These are phyloP conservation scores for Stenurella melanura DNA, from an alignment of 2,888 invertebrate species.

Conservation along the genomic window DNA sequence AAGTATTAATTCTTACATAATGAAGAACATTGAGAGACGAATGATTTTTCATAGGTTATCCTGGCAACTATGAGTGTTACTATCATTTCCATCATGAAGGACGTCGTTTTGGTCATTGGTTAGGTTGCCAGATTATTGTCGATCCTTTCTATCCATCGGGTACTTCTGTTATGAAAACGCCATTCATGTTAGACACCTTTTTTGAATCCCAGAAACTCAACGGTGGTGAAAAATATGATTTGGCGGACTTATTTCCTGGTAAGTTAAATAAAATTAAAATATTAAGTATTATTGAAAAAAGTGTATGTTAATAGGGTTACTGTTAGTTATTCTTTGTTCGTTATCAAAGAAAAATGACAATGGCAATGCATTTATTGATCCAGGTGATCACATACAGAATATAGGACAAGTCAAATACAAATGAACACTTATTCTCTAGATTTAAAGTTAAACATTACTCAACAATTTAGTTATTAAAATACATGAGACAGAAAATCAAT, in stretches of 20 bases:
- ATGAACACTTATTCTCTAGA: too few relatives aligned
- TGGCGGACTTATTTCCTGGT: slow-evolving; percentile 40
- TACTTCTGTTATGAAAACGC: slow-evolving; percentile 58
- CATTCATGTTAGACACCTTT: slow-evolving; percentile 33
- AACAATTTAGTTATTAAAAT: too few relatives aligned
- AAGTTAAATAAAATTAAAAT: too few relatives aligned
- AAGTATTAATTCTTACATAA: slow-evolving; percentile 50
- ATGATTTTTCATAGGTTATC: slow-evolving; percentile 60
- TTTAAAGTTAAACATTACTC: too few relatives aligned
- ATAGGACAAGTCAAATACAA: too few relatives aligned
- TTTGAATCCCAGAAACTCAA: slow-evolving; percentile 25
- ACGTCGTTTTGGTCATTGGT: slow-evolving; percentile 72
- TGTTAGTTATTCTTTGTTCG: too few relatives aligned
- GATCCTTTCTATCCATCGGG: slow-evolving; percentile 62
- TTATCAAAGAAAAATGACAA: too few relatives aligned
- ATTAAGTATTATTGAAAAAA: too few relatives aligned
- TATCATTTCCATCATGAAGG: slow-evolving; percentile 72
- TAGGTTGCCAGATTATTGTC: slow-evolving; percentile 70
- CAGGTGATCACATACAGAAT: too few relatives aligned
- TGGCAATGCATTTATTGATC: too few relatives aligned
- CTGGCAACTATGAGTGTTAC: slow-evolving; percentile 72
- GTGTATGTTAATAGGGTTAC: too few relatives aligned
- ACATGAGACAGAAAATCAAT: too few relatives aligned
- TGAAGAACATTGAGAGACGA: not conserved
- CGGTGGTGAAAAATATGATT: slow-evolving; percentile 1